A percentile compares a stretch with the other conserved stretches of the same genome.
Conservation (phyloP, 2,113 vertebrate species). For the Bubo bubo region DNA sequence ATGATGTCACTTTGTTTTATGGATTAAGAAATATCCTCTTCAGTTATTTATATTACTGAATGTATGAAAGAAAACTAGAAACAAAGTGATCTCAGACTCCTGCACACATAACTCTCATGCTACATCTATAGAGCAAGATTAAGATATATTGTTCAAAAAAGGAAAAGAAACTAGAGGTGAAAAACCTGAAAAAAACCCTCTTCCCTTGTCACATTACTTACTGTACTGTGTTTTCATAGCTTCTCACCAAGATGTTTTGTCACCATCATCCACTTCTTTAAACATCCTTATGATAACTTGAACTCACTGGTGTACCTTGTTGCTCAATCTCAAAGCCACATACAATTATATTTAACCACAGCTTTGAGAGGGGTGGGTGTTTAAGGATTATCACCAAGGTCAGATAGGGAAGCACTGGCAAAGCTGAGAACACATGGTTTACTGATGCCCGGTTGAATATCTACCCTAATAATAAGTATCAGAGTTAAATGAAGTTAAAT, state of each 20-base stretch:
- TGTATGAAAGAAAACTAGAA: conserved; percentile 27
- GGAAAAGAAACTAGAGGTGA: background rate
- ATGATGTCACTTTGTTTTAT: conserved; percentile 60
- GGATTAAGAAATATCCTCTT: conserved; percentile 64
- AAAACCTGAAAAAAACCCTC: background rate
- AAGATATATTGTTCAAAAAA: background rate
- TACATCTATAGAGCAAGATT: background rate
- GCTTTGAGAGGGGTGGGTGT: background rate
- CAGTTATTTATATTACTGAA: conserved; percentile 41
- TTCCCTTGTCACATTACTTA: background rate
- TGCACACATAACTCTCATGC: conserved; percentile 2
- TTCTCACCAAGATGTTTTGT: background rate
- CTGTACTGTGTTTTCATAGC: background rate
- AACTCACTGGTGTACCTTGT: background rate
- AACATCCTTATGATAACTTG: background rate
- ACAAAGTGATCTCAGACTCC: conserved; percentile 38
- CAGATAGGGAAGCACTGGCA: background rate
- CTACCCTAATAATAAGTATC: background rate
- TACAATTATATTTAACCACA: background rate
- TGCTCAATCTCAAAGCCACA: background rate
- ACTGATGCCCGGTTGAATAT: background rate
- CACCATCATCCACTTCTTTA: background rate
- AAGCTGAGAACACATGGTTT: background rate
- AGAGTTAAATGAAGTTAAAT: background rate
- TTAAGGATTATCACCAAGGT: background rate